phyloP scores from a whole-genome alignment of 2,113 vertebrate genomes.

The Echinops telfairi region DNA sequence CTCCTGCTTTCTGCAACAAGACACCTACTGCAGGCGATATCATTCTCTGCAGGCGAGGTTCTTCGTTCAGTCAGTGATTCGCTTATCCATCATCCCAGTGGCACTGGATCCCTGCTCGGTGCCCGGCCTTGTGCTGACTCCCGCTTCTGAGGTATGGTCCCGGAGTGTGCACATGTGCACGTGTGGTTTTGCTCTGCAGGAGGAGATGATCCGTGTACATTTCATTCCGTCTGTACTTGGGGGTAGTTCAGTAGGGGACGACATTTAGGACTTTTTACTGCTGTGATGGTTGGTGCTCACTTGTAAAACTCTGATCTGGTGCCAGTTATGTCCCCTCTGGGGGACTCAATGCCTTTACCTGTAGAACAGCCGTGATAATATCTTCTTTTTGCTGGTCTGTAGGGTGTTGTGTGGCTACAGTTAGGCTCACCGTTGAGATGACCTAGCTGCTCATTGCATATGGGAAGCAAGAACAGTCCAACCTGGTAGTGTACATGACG shows the following conservation, averaged over 20 bases:
- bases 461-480: neutral
- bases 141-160: neutral
- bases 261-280: neutral
- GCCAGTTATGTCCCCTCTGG: neutral
- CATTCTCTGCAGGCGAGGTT: neutral
- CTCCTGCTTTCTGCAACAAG: neutral
- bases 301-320: slow-evolving; percentile 14
- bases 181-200: neutral
- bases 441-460: neutral
- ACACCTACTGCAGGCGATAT: neutral
- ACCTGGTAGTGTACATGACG: neutral
- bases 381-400: neutral
- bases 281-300: neutral
- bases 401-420: neutral
- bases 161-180: neutral
- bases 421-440: neutral
- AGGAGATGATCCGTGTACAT: neutral
- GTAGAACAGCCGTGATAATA: neutral
- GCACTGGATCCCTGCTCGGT: neutral
- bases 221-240: neutral
- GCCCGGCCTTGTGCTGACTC: neutral
- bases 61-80: neutral
- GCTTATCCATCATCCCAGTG: neutral
- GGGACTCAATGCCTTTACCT: neutral
- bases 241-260: neutral